These are phyloP conservation scores for Cherax destructor DNA, from an alignment of 1,140 invertebrate genomes.

Conservation along the genomic window DNA sequence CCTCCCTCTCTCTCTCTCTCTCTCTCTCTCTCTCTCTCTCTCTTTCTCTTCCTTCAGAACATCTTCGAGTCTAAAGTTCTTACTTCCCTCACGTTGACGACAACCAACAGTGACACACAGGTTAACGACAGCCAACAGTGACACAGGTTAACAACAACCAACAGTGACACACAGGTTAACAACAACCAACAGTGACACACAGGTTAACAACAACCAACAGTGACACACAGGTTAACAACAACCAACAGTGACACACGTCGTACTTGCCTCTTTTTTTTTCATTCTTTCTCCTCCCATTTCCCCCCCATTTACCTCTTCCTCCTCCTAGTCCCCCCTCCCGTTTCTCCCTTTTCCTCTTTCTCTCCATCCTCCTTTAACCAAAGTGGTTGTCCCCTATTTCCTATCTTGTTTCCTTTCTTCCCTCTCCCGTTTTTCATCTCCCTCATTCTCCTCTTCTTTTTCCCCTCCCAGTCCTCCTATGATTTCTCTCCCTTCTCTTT, in stretches of 20 bases:
- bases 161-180: too few relatives aligned
- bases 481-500: too few relatives aligned
- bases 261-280: too few relatives aligned
- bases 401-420: not conserved
- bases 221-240: too few relatives aligned
- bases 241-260: too few relatives aligned
- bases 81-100: not conserved
- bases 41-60: not conserved
- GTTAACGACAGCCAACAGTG: too few relatives aligned
- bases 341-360: not conserved
- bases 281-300: too few relatives aligned
- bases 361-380: not conserved
- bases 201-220: too few relatives aligned
- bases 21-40: constrained; percentile 18
- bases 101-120: too few relatives aligned
- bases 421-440: not conserved
- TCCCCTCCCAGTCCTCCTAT: not conserved
- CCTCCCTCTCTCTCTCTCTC: not conserved
- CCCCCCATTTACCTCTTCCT: not conserved
- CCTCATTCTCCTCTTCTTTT: not conserved
- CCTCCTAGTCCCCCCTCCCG: not conserved
- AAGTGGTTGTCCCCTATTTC: not conserved
- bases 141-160: too few relatives aligned
- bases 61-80: not conserved
- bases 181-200: too few relatives aligned